A percentile compares a stretch with the other conserved stretches of the same genome.
Evolutionary conservation across 2,113 vertebrate genomes (phyloP).

Genomic region (Mirounga angustirostris): DNA sequence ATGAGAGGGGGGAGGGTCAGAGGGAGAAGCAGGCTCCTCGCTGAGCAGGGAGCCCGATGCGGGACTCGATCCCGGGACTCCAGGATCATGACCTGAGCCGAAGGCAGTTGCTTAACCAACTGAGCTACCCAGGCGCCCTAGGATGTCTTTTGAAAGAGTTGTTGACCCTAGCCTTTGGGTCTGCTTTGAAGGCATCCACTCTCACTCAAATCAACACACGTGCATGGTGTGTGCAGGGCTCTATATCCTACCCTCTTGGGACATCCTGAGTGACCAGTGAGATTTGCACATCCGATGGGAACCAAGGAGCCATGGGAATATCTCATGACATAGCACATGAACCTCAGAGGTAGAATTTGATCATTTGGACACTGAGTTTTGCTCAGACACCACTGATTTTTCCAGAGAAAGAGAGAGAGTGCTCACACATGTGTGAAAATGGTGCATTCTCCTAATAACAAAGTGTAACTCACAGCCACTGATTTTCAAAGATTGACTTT

Average conservation of each 20-base stretch:
- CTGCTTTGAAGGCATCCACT: background rate
- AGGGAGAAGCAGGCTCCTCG: too few relatives aligned
- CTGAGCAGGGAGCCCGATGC: too few relatives aligned
- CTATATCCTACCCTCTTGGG: rapidly evolving
- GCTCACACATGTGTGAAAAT: background rate
- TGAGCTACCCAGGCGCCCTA: too few relatives aligned
- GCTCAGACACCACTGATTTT: background rate
- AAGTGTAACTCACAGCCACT: background rate
- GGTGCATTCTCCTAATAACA: background rate
- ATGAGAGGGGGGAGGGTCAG: too few relatives aligned
- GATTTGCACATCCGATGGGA: background rate
- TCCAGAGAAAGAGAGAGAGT: background rate
- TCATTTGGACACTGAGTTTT: background rate
- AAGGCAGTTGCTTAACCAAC: too few relatives aligned
- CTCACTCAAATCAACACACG: rapidly evolving
- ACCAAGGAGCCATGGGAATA: background rate
- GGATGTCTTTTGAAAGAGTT: background rate
- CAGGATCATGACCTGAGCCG: too few relatives aligned
- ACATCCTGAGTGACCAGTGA: too few relatives aligned
- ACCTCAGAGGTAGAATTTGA: background rate
- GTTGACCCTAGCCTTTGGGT: background rate
- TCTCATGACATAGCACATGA: background rate
- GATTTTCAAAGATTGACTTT: background rate
- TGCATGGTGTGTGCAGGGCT: background rate
- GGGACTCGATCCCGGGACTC: too few relatives aligned